These are phyloP conservation scores for Pelobates fuscus DNA, from an alignment of 2,113 vertebrate genomes.

Conservation along the genomic window DNA sequence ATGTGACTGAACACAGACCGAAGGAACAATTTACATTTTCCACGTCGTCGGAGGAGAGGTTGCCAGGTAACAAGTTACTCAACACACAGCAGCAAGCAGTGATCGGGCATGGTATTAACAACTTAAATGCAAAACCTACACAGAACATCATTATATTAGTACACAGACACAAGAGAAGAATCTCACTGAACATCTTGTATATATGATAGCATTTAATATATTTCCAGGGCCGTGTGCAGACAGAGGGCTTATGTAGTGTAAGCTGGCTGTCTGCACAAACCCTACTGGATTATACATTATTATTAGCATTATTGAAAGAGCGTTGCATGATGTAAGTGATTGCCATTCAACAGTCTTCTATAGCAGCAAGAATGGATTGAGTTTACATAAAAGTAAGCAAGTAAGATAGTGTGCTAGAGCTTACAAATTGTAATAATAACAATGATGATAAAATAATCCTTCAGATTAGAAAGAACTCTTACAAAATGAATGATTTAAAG, in stretches of 20 bases:
- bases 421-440: too few relatives aligned
- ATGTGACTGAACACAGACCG: neutral
- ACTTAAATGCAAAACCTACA: neutral
- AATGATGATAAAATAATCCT: too few relatives aligned
- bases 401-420: too few relatives aligned
- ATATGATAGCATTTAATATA: neutral
- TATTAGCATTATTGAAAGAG: slow-evolving; percentile 1
- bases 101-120: neutral
- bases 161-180: neutral
- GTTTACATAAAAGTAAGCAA: too few relatives aligned
- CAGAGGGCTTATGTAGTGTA: neutral
- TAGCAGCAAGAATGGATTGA: too few relatives aligned
- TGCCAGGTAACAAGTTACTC: slow-evolving; percentile 10
- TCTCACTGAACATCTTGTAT: neutral
- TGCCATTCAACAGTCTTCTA: neutral
- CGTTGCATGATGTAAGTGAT: neutral
- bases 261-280: neutral
- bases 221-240: neutral
- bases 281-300: neutral
- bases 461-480: too few relatives aligned
- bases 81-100: neutral
- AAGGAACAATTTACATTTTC: slow-evolving; percentile 30
- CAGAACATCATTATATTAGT: neutral
- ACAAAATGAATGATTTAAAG: too few relatives aligned
- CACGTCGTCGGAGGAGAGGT: neutral